These are phyloP conservation scores for Neoaliturus tenellus DNA, from an alignment of 2,888 invertebrate genomes.

Conservation along the genomic window DNA sequence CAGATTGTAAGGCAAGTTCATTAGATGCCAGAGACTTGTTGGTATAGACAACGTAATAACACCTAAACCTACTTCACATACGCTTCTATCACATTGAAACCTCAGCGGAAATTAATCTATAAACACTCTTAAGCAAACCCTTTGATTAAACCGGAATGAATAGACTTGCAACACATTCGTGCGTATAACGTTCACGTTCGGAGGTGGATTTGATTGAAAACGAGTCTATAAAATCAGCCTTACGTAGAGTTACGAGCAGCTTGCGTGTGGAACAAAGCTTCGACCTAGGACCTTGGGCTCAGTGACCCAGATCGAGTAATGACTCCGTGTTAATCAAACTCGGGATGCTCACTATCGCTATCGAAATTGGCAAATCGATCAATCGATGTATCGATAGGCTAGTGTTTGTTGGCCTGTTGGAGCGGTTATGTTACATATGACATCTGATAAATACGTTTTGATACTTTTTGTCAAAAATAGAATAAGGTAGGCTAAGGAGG, in stretches of 20 bases:
- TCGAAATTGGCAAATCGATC: neutral
- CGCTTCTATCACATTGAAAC: neutral
- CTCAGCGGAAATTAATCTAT: neutral
- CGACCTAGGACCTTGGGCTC: neutral
- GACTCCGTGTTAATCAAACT: neutral
- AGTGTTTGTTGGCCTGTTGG: too few relatives aligned
- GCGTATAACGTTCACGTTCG: conserved; percentile 14
- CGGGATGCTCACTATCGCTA: neutral
- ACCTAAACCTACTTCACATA: neutral
- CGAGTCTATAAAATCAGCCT: neutral
- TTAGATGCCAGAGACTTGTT: too few relatives aligned
- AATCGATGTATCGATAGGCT: neutral
- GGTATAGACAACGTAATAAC: too few relatives aligned
- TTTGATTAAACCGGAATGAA: neutral
- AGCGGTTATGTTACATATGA: too few relatives aligned
- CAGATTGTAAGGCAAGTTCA: too few relatives aligned
- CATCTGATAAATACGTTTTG: too few relatives aligned
- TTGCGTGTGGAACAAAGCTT: conserved; percentile 11
- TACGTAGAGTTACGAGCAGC: neutral
- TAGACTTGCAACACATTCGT: neutral
- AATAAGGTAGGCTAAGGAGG: too few relatives aligned
- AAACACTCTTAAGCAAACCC: neutral
- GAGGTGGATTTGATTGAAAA: conserved; percentile 6
- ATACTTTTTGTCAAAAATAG: too few relatives aligned
- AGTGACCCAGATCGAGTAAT: neutral